Percentiles rank a stretch among this genome's conserved stretches.
These are phyloP conservation scores for Agonopterix alstromeriana DNA, from an alignment of 2,888 invertebrate genomes.

Conservation along the genomic window DNA sequence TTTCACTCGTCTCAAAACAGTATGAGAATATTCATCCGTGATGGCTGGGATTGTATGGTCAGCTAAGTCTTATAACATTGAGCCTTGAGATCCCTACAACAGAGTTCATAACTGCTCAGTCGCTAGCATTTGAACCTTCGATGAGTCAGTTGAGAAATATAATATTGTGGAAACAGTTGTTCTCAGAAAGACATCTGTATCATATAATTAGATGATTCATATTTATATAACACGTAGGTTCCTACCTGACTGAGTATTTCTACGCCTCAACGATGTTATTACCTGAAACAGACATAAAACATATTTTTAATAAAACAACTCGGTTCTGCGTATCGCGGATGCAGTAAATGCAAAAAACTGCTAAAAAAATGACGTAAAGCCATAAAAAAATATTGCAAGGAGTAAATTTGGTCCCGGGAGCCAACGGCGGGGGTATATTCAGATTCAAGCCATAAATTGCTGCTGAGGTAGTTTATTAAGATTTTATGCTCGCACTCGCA, in stretches of 20 bases:
- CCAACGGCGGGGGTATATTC: constrained; percentile 20
- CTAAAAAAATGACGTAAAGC: neutral
- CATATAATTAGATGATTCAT: neutral
- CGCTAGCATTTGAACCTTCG: no score
- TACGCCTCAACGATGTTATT: no score
- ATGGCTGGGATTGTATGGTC: neutral
- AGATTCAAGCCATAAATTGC: constrained; percentile 25
- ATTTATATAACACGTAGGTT: neutral
- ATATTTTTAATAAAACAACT: no score
- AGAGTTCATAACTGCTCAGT: no score
- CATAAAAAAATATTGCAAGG: constrained; percentile 3
- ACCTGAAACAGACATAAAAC: no score
- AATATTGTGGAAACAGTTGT: constrained; percentile 1
- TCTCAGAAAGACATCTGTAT: neutral
- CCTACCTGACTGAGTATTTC: no score
- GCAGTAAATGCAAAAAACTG: neutral
- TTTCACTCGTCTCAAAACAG: constrained; percentile 2
- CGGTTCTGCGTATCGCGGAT: no score
- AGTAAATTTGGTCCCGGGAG: neutral
- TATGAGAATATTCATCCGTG: constrained; percentile 3
- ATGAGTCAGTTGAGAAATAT: neutral
- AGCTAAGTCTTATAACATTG: neutral
- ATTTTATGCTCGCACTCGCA: constrained; percentile 29
- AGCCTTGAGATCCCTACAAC: neutral
- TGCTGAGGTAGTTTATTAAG: constrained; percentile 29